Evolutionary conservation across 1,140 invertebrate species (phyloP).

Genomic region (Sycophaga agraensis): DNA sequence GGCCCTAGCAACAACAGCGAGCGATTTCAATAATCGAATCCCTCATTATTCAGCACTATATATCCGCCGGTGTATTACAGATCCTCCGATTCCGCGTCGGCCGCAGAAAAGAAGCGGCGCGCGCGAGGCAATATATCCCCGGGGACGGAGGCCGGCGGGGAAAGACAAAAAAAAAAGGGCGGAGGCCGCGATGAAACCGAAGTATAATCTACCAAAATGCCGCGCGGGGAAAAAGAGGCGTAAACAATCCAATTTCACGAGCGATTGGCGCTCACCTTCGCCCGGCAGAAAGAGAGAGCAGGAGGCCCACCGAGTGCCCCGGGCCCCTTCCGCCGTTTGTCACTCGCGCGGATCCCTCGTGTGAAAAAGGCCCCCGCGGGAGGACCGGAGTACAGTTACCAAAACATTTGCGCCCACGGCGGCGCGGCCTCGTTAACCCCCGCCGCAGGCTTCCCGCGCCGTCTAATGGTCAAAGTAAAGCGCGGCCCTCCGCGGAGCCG

Average conservation of each 20-base stretch:
- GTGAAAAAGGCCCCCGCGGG: too few species aligned
- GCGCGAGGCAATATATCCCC: not conserved
- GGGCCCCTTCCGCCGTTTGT: conserved; percentile 3
- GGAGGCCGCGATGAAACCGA: not conserved
- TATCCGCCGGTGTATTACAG: not conserved
- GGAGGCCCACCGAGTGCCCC: not conserved
- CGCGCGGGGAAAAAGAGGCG: not conserved
- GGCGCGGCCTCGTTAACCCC: conserved; percentile 15
- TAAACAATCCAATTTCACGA: conserved; percentile 25
- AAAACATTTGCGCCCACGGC: conserved; percentile 19
- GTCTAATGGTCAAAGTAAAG: too few species aligned
- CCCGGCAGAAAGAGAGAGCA: not conserved
- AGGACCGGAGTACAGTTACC: conserved; percentile 29
- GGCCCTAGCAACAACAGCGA: too few species aligned
- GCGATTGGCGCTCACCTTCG: conserved; percentile 17
- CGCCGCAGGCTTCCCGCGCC: conserved; percentile 10
- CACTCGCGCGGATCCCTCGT: conserved; percentile 3
- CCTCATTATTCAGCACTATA: not conserved
- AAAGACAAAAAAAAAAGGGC: not conserved
- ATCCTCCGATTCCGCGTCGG: not conserved
- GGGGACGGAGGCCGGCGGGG: not conserved
- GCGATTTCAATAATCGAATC: conserved; percentile 4
- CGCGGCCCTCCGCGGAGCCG: too few species aligned
- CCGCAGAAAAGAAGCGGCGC: not conserved
- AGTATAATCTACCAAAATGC: conserved; percentile 13